Evolutionary conservation across 2,113 vertebrate species (phyloP).

Genomic region (Crocuta crocuta): DNA sequence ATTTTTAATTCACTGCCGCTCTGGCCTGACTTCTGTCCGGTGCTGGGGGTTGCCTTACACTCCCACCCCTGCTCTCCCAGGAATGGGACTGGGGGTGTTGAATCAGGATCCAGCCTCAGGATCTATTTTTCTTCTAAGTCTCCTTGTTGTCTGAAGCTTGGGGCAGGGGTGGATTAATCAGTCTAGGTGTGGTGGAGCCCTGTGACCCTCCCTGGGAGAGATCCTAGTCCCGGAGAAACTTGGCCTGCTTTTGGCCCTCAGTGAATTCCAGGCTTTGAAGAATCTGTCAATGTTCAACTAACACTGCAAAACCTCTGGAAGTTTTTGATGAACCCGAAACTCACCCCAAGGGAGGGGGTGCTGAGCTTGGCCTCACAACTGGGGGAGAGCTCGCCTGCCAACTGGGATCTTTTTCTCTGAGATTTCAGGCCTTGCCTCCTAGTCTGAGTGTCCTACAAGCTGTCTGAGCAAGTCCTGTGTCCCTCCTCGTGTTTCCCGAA

Average conservation of each 20-base stretch:
- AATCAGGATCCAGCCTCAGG: neutral
- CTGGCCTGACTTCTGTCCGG: constrained; percentile 4
- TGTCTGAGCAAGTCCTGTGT: neutral
- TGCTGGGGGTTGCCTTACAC: neutral
- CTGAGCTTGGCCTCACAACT: neutral
- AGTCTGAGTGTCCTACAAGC: neutral
- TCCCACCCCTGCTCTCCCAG: neutral
- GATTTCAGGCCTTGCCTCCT: neutral
- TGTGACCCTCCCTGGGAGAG: constrained; percentile 39
- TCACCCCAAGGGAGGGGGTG: neutral
- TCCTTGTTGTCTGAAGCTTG: constrained; percentile 43
- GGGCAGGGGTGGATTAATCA: constrained; percentile 44
- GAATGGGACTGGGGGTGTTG: neutral
- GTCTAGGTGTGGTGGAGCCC: constrained; percentile 38
- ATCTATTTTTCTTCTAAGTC: constrained; percentile 58
- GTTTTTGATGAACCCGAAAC: constrained; percentile 55
- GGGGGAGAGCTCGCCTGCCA: neutral
- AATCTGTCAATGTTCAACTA: constrained; percentile 76
- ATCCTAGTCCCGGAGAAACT: constrained; percentile 55
- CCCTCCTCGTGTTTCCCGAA: neutral
- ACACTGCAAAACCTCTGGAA: constrained; percentile 56
- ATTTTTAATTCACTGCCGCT: neutral
- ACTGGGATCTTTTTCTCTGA: constrained; percentile 14
- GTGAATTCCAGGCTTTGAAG: constrained; percentile 73
- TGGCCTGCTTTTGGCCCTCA: constrained; percentile 48